Evolutionary conservation across 2,888 invertebrate genomes (phyloP), one percentile per base, ranked within the genome.

Genomic region (Galeruca laticollis): DNA sequence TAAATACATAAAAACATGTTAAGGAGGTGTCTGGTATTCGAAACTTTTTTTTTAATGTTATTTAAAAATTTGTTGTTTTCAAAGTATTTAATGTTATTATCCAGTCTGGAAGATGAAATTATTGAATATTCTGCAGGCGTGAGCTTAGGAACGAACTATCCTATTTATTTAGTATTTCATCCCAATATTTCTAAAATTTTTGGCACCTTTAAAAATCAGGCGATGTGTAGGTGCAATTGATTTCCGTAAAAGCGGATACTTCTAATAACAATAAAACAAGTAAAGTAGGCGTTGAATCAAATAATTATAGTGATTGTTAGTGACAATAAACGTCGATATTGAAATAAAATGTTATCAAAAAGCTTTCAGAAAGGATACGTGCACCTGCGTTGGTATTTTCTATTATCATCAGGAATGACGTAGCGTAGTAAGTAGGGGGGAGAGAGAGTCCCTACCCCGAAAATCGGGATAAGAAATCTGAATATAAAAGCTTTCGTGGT

Each of bases 361-460:
- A 63, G 63, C 63, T 63, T 26, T 63, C 43, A 63, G 37, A 63
- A 47, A 9, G 59, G 10, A 60, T 43, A 51, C 21, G 37, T 40
- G 59, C 66, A 66, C 66, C 66, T 66, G 66, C 59, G 66, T 51
- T 33, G 51, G 66, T 65, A 54, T 63, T 47, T 60, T 35, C 57
- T 57, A 26, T 64, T 64, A 56, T 11, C 56, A 63, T 63, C 63
- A 43, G 49, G 15, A 37, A 35, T 65, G 65, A 65, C 65, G 65
- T 65, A 63, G 54, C 18, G 26, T 21, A 52, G 26, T 21, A 52
- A 57, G 35, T 15, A 15, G 2, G 56, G 15, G 35, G 33, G 18
- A 57, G 56, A 57, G 35, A 15, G 35, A 57, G 43, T 57, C 49
- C 49, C 65, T 49, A 26, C 65, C 21, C 65, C 59, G 37, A 40